Evolutionary conservation across 1,140 invertebrate species (phyloP), one percentile per base, ranked within the genome.

Genomic region (Temnothorax curvispinosus): DNA sequence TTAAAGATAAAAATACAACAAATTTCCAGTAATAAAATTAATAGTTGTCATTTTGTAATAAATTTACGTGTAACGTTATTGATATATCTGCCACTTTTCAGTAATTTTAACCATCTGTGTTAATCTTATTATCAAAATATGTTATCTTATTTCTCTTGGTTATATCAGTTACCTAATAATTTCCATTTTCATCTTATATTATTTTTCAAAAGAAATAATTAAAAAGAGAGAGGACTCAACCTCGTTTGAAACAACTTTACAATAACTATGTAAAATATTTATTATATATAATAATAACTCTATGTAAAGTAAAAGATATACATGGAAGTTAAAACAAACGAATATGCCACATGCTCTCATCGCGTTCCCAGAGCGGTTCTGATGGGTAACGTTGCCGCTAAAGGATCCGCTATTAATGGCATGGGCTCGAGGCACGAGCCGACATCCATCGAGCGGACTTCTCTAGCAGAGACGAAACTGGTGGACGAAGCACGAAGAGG

Each of bases 381-480:
- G 65, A 85, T 81, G 78, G 65, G 44, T 87, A 86, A 84, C 72
- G 41, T 27, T 41, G 50, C 86, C 50, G 47, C 54, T 62, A 85
- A 78, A 86, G 52, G 56, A 88, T 86, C 84, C 67, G 35, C 9
- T 64, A 82, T 91, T 90, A 90, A 88, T 88, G 84, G 67, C 27
- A 88, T n/a, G 69, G n/a, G 72, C 52, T 67, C 77, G 64, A 65
- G 74, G 62, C 85, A 52, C 72, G 58, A 82, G 64, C 77, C 56
- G 82, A 86, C 89, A 74, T 90, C 87, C 90, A 67, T 91, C 87
- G 85, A 90, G 72, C 35, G 76, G 56, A 86, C 21, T 81, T 52
- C 58, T 87, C 67, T 32, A 65, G 64, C 58, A 75, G 54, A 82
- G 54, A 74, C 21, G 52, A 82, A 60, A 21, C 67, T 35, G 41